Base-by-base conservation (phyloP, 2,113 vertebrate species). In the Cervus canadensis region DNA sequence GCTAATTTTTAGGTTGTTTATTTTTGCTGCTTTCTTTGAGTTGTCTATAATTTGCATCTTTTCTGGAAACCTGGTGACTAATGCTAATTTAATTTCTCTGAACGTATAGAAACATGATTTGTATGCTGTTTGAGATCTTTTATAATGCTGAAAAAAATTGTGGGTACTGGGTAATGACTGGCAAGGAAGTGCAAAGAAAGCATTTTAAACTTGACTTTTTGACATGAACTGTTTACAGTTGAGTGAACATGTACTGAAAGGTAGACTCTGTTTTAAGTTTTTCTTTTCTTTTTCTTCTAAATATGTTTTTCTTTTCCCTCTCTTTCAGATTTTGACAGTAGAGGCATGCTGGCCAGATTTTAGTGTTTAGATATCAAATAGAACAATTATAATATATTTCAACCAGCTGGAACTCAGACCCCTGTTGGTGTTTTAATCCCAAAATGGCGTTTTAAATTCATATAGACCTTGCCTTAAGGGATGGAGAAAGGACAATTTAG, bases 401-500 rank as follows among this genome's bases (percentile, higher is more conserved):
- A 95, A 19, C 48, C 97, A 98, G 96, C 87, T 79, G 95, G 96
- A 81, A 92, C 79, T 85, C 84, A 97, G 92, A 92, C 87, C 74
- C 94, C 97, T 96, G 36, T 97, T 85, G 97, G 33, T 92, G 87
- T 95, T 87, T 96, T 96, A 98, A 97, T 97, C 95, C 50, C 96
- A 92, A 97, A 96, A 81, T 8, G 13, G 30, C 48, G 92, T 97
- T 98, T 97, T 97, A 96, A 90, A 97, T 97, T 98, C 84, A 96
- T 97, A 92, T 95, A 94, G 95, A 95, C 79, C 50, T 96, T 86
- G 84, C 97, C 95, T 90, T 98, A 91, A 98, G 97, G 97, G 60
- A 76, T 96, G 79, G 43, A 96, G 87, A 96, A 96, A 98, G 96
- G 94, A 97, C 92, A 98, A 95, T 97, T 98, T 98, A 86, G 94